These are phyloP conservation scores for Psophia crepitans DNA, from an alignment of 2,113 vertebrate species.

Conservation along the genomic window DNA sequence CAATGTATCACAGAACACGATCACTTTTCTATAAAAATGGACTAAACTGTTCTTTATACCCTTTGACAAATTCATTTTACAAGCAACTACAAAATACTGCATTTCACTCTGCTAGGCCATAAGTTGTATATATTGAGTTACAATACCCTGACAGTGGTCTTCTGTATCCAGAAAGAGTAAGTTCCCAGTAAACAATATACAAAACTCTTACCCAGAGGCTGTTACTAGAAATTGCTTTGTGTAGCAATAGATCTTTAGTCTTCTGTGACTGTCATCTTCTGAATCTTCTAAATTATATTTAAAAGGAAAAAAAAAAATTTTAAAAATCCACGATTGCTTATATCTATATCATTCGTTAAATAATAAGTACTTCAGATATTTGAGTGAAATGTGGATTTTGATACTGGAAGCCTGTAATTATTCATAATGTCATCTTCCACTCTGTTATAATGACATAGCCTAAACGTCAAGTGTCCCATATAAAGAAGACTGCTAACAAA, in stretches of 20 bases:
- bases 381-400: not conserved
- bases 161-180: not conserved
- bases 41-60: not conserved
- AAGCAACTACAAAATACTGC: not conserved
- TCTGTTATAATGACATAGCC: not conserved
- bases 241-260: not conserved
- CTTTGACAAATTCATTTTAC: constrained; percentile 12
- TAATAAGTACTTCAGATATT: not conserved
- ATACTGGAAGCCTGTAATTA: not conserved
- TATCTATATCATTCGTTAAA: not conserved
- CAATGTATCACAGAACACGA: not conserved
- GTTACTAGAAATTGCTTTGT: not conserved
- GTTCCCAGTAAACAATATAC: not conserved
- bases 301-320: not conserved
- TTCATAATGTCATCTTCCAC: not conserved
- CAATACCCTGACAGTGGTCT: not conserved
- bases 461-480: not conserved
- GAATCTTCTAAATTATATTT: not conserved
- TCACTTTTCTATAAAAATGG: not conserved
- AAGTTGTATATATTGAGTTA: constrained; percentile 17
- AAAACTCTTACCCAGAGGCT: not conserved
- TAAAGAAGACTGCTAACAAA: not conserved
- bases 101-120: not conserved
- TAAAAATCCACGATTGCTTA: not conserved
- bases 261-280: not conserved